Percentiles rank a stretch among this genome's conserved stretches.
These are phyloP conservation scores for Lordiphosa fenestrarum DNA, from an alignment of 2,888 invertebrate genomes.

Conservation along the genomic window DNA sequence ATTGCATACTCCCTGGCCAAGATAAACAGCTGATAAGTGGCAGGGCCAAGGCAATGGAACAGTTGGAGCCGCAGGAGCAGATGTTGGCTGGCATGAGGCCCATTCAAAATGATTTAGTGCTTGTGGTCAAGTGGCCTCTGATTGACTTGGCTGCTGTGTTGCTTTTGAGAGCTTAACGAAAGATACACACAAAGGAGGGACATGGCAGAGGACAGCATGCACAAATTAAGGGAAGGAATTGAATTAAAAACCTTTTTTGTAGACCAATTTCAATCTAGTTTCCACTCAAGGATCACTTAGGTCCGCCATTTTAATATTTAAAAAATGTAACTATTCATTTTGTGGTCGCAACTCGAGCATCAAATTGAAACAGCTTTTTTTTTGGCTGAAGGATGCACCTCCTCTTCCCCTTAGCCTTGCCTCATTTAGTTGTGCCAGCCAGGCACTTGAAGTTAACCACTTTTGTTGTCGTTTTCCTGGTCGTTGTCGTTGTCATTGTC, in stretches of 20 bases:
- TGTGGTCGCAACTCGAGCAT: conserved; percentile 42
- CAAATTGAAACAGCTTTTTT: conserved; percentile 59
- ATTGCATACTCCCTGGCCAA: conserved; percentile 49
- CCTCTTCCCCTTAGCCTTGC: conserved; percentile 16
- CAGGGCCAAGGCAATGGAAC: conserved; percentile 12
- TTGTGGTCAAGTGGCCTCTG: conserved; percentile 68
- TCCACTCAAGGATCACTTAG: too few species aligned
- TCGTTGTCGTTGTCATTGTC: conserved; percentile 1
- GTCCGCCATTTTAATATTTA: neutral
- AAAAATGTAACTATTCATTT: conserved; percentile 6
- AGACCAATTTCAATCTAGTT: too few species aligned
- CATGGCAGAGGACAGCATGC: neutral
- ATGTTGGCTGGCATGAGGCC: conserved; percentile 22
- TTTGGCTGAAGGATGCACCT: conserved; percentile 3
- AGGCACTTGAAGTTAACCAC: conserved; percentile 47
- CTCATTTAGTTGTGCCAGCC: conserved; percentile 35
- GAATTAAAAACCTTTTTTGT: neutral
- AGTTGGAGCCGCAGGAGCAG: conserved; percentile 9
- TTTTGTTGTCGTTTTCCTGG: conserved; percentile 31
- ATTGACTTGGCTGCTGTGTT: conserved; percentile 48
- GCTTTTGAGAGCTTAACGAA: conserved; percentile 44
- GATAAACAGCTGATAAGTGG: conserved; percentile 67
- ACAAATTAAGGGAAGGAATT: neutral
- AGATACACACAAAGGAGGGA: conserved; percentile 17
- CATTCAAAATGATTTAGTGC: conserved; percentile 68